Evolutionary conservation across 2,797 vertebrate genomes (phyloP).

Genomic region (Sebastes paucispinis): DNA sequence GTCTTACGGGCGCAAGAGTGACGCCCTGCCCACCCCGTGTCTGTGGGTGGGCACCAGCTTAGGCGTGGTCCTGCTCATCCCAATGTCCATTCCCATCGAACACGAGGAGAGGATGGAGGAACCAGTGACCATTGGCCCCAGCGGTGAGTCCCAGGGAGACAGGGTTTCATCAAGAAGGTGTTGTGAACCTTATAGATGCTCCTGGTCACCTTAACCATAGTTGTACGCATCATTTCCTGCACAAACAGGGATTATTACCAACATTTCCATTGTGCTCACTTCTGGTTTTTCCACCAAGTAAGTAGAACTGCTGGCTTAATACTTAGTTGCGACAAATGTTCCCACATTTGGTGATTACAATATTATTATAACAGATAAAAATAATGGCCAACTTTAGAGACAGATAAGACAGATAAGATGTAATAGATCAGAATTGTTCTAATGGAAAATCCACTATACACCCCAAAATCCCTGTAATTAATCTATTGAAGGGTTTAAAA

Average conservation of each 20-base stretch:
- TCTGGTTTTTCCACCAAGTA: neutral
- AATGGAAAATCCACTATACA: neutral
- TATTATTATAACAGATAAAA: neutral
- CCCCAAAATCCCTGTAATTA: neutral
- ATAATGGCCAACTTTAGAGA: neutral
- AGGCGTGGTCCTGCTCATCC: slow-evolving; percentile 90
- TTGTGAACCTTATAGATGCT: neutral
- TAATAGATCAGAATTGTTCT: neutral
- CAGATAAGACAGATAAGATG: neutral
- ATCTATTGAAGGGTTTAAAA: neutral
- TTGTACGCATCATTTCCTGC: neutral
- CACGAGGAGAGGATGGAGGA: slow-evolving; percentile 92
- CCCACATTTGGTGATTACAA: neutral
- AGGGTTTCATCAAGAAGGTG: neutral
- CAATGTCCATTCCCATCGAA: slow-evolving; percentile 88
- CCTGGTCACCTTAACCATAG: neutral
- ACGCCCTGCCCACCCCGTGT: slow-evolving; percentile 86
- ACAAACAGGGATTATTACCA: neutral
- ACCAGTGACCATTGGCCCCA: slow-evolving; percentile 87
- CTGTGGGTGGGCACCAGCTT: slow-evolving; percentile 97
- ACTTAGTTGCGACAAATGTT: neutral
- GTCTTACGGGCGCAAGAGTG: slow-evolving; percentile 90
- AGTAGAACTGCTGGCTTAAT: neutral
- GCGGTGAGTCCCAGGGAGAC: slow-evolving; percentile 84
- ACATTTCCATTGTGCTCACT: neutral